phyloP scores from a whole-genome alignment of 2,888 invertebrate genomes.

The Microctonus aethiopoides region DNA sequence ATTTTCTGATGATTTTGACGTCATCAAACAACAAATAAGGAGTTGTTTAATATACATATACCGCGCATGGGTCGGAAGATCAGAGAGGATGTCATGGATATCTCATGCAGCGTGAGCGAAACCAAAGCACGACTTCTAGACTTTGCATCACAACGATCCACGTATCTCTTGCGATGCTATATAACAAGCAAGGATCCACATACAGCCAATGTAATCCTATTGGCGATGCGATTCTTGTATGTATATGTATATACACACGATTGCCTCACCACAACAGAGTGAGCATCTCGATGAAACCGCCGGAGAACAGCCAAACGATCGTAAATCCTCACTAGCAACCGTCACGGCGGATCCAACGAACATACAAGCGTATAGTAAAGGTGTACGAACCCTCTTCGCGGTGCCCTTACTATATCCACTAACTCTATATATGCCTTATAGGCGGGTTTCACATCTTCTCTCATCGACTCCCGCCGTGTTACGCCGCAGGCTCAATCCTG shows the following conservation, averaged over 20 bases:
- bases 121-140: constrained; percentile 58
- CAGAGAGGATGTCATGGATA: constrained; percentile 60
- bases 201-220: constrained; percentile 62
- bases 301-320: constrained; percentile 48
- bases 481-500: neutral
- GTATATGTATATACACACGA: constrained; percentile 47
- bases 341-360: constrained; percentile 57
- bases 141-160: constrained; percentile 44
- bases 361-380: constrained; percentile 25
- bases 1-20: constrained; percentile 42
- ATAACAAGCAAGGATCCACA: constrained; percentile 54
- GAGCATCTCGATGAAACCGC: constrained; percentile 37
- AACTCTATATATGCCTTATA: constrained; percentile 44
- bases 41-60: constrained; percentile 32
- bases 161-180: constrained; percentile 57
- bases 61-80: constrained; percentile 31
- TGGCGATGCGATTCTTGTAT: constrained; percentile 59
- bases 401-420: constrained; percentile 48
- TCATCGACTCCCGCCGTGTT: constrained; percentile 35
- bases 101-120: constrained; percentile 62
- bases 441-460: constrained; percentile 37
- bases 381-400: constrained; percentile 36
- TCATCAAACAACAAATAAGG: constrained; percentile 33
- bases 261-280: constrained; percentile 21
- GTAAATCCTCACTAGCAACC: constrained; percentile 65